Percentiles rank a stretch among this genome's conserved stretches.
Conservation (phyloP, 2,888 invertebrate species). For the Eueremaeus valkanovi region DNA sequence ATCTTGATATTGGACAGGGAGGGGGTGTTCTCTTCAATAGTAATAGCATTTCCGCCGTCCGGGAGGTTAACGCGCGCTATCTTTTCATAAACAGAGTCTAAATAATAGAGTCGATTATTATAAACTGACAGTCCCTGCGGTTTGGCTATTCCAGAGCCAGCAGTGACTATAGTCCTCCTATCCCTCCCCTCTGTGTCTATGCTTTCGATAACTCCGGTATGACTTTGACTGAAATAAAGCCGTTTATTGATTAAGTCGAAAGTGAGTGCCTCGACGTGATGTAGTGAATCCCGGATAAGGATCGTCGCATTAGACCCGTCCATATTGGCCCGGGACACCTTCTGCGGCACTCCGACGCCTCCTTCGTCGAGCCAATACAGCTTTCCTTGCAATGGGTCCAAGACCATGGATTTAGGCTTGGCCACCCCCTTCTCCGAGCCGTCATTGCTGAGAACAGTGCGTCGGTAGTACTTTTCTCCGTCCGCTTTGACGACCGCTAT, state of each 20-base stretch:
- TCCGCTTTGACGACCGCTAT: conserved; percentile 72
- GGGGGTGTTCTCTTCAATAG: conserved; percentile 72
- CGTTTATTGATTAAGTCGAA: conserved; percentile 71
- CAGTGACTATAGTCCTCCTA: conserved; percentile 63
- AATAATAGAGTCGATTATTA: conserved; percentile 74
- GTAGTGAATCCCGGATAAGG: conserved; percentile 63
- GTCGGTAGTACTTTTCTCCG: conserved; percentile 59
- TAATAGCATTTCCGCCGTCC: conserved; percentile 71
- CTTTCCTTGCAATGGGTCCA: conserved; percentile 90
- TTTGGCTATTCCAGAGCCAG: conserved; percentile 65
- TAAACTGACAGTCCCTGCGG: conserved; percentile 78
- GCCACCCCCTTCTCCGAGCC: conserved; percentile 80
- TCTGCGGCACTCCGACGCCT: conserved; percentile 78
- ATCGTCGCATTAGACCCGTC: conserved; percentile 77
- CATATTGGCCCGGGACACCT: conserved; percentile 81
- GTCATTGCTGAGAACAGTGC: conserved; percentile 82
- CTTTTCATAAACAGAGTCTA: conserved; percentile 85
- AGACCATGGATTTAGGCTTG: conserved; percentile 75
- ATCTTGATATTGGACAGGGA: conserved; percentile 74
- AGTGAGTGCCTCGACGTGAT: conserved; percentile 70
- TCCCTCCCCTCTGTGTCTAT: conserved; percentile 61
- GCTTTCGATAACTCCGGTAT: conserved; percentile 51
- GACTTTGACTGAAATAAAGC: conserved; percentile 73
- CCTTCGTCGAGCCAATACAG: conserved; percentile 97
- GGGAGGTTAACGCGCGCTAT: conserved; percentile 78